Base-by-base conservation (phyloP, 1,140 invertebrate genomes). In the Euwallacea fornicatus region DNA sequence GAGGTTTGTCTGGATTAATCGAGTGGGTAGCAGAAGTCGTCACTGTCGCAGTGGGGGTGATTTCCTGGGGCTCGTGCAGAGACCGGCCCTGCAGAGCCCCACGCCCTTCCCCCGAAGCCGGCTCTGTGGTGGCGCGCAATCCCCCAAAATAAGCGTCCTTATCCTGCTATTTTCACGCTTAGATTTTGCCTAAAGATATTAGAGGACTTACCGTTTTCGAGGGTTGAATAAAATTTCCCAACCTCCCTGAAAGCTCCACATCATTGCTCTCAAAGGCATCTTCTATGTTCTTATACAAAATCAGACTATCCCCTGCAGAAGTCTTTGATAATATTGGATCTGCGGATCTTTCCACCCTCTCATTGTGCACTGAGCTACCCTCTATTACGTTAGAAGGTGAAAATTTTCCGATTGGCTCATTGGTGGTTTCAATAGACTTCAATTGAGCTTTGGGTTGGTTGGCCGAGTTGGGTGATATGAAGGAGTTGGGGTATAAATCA, bases 31-130 rank as follows among this genome's bases (percentile, higher is more conserved):
- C 74, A 76, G 54, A 72, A 76, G 56, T 68, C 80, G 76, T 81
- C 64, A 74, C 78, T 72, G 83, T 84, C 56, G 83, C 81, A 82
- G 82, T 83, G 79, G 85, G 82, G 80, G 78, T 80, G 81, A 82
- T 83, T 76, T 83, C 80, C 76, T 83, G 86, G 88, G 88, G 88
- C 85, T 88, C 88, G 87, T 85, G 81, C 84, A 84, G 84, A 77
- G 84, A 82, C 81, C 83, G 83, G 80, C 83, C 84, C 83, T 85
- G 86, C 83, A 88, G 88, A 86, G 88, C 88, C 89, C 88, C 86
- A 79, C 80, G 82, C 74, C 75, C 88, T 90, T 91, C 89, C 89
- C 89, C 89, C 88, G 88, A 88, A 21, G 64, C 63, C 41, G 67
- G 60, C 6, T 65, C 72, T n/a, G 53, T 13, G 11, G 73, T 73